Evolutionary conservation across 1,140 invertebrate species (phyloP), one percentile per base, ranked within the genome.

Genomic region (Brachionus angularis): DNA sequence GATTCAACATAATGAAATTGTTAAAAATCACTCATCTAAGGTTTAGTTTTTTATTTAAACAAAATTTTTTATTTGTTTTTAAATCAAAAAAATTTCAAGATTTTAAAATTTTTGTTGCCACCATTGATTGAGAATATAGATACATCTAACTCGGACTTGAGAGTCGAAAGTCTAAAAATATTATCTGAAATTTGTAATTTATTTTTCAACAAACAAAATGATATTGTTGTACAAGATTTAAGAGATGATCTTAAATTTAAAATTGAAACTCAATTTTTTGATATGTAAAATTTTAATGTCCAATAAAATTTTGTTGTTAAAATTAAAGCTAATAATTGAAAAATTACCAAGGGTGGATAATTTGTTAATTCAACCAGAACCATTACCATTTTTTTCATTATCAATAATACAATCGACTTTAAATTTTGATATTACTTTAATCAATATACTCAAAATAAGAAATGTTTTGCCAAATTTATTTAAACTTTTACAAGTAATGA

Each of bases 381-480:
- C 62, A 33, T 21, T 67, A 12, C 62, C 62, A 33, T 67, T 67
- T 18, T 50, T 67, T 31, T 31, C 47, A 31, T 25, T 67, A 18
- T 67, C 36, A 21, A 50, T 67, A n/a, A 46, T 46, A 1, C 42
- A 67, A 14, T 47, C 21, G 12, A 50, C 42, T 5, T 16, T 67
- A 18, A 67, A n/a, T 29, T 67, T 47, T 36, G 62, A 67, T 34
- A 67, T 67, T n/a, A 67, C 62, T n/a, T n/a, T 67, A 0, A 67
- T 67, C 3, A 34, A 67, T 31, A 27, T 47, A 1, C 62, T 67
- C 21, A 67, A 67, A 36, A 46, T 67, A 10, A 67, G 47, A 67
- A 42, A 50, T 47, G 14, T 67, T 18, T 27, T 67, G 25, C 47
- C 62, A 5, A 50, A 33, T 25, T 34, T 67, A 10, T 10, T 33